Evolutionary conservation across 2,888 invertebrate genomes (phyloP), one percentile per base, ranked within the genome.

Genomic region (Tenthredo livida): DNA sequence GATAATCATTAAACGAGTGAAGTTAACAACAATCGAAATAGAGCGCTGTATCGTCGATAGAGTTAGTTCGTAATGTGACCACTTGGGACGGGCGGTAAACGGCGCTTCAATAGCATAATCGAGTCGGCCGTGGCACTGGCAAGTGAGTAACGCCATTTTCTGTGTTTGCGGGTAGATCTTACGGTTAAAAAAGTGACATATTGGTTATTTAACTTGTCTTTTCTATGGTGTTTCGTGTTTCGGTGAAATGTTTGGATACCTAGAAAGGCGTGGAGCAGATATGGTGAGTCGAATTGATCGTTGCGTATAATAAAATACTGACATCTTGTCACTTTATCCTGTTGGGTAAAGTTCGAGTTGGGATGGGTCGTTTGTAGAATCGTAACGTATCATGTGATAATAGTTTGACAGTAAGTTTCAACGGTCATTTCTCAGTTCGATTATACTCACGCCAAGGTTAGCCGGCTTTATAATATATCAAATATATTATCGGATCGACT

Each of bases 161-260:
- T 89, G 87, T 78, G 87, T 85, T 85, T 89, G 88, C 37, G 88
- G 90, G 87, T 85, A 87, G 86, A 87, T 86, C 65, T 87, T 87
- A 84, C 33, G 86, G 84, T 86, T 37, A 47, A 84, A 70, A 84
- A 85, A 85, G 83, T 82, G 84, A 85, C 82, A 58, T 84, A 50
- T 75, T 85, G 25, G 54, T 25, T 58, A 21, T 58, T 47, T 25
- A 10, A 21, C 43, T 15, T 10, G 29, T 37, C 21, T 17, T 50
- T 85, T 54, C 21, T 54, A 50, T 54, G 77, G 85, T 85, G 85
- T 78, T 67, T 80, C 78, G 80, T 82, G 85, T 67, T 80, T 86
- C 86, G 86, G 89, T 89, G 90, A 89, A 88, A 91, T 91, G 91
- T 88, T 86, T 84, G 88, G 88, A 91, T 89, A 89, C 89, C 89